Conservation (phyloP, 2,888 invertebrate genomes). For the Crioceris asparagi region DNA sequence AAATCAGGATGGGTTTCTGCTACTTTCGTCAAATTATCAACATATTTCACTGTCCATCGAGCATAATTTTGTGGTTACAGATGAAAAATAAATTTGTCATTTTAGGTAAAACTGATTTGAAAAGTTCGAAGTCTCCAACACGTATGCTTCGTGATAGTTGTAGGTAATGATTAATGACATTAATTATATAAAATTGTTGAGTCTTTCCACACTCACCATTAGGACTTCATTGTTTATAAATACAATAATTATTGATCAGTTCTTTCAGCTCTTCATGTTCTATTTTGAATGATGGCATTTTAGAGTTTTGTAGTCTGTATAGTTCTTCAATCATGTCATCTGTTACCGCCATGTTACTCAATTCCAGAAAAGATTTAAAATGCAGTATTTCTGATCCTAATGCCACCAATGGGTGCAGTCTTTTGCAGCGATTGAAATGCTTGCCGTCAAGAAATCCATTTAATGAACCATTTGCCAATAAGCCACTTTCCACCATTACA, state of each 20-base stretch:
- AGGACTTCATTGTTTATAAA: neutral
- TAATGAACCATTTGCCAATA: constrained; percentile 18
- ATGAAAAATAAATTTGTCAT: neutral
- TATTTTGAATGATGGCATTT: neutral
- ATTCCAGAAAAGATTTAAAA: constrained; percentile 14
- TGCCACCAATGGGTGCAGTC: constrained; percentile 14
- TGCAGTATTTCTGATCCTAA: constrained; percentile 19
- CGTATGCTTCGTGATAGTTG: neutral
- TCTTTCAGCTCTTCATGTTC: neutral
- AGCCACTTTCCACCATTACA: constrained; percentile 13
- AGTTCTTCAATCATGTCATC: constrained; percentile 12
- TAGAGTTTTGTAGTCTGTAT: constrained; percentile 8
- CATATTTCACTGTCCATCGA: neutral
- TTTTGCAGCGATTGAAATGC: constrained; percentile 20
- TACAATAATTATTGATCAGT: neutral
- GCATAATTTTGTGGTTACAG: neutral
- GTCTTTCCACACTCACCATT: neutral
- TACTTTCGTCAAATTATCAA: neutral
- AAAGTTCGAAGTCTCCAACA: neutral
- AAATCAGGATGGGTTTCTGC: no score
- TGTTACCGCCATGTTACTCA: constrained; percentile 8
- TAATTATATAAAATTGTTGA: neutral
- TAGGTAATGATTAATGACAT: neutral
- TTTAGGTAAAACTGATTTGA: neutral
- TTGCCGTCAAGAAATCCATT: constrained; percentile 19